A percentile compares a stretch with the other conserved stretches of the same genome.
These are phyloP conservation scores for Plecotus auritus DNA, from an alignment of 2,113 vertebrate species.

Conservation along the genomic window DNA sequence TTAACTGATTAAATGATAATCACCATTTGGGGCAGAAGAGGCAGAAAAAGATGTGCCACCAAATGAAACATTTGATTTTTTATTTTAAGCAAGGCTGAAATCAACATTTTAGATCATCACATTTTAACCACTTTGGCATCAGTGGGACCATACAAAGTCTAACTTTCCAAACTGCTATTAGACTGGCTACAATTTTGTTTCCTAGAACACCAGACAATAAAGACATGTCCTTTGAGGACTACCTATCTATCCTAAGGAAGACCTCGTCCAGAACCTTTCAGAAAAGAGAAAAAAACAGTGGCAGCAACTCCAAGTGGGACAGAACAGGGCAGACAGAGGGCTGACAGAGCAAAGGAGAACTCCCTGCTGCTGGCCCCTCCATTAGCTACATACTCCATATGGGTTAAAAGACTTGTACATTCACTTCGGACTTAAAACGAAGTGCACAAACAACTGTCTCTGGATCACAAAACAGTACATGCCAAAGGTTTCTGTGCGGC, in stretches of 20 bases:
- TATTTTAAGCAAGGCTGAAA: background rate
- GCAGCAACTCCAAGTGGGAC: background rate
- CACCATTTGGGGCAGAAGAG: background rate
- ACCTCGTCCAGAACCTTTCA: background rate
- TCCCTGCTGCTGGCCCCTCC: background rate
- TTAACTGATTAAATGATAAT: slow-evolving; percentile 14
- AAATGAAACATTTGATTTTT: background rate
- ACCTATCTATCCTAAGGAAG: background rate
- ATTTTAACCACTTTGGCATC: background rate
- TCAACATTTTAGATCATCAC: background rate
- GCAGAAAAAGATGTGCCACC: background rate
- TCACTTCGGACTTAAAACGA: background rate
- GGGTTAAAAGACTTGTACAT: background rate
- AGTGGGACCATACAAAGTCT: background rate
- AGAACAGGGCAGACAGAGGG: background rate
- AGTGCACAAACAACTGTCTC: background rate
- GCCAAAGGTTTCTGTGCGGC: background rate
- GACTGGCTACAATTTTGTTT: background rate
- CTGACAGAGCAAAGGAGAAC: background rate
- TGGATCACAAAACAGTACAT: background rate
- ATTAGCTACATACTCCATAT: background rate
- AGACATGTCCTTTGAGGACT: background rate
- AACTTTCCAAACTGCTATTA: slow-evolving; percentile 38
- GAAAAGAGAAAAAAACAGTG: background rate
- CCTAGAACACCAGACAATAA: background rate